A percentile compares a stretch with the other conserved stretches of the same genome.
phyloP scores from a whole-genome alignment of 2,888 invertebrate species.

The Erynnis tages region DNA sequence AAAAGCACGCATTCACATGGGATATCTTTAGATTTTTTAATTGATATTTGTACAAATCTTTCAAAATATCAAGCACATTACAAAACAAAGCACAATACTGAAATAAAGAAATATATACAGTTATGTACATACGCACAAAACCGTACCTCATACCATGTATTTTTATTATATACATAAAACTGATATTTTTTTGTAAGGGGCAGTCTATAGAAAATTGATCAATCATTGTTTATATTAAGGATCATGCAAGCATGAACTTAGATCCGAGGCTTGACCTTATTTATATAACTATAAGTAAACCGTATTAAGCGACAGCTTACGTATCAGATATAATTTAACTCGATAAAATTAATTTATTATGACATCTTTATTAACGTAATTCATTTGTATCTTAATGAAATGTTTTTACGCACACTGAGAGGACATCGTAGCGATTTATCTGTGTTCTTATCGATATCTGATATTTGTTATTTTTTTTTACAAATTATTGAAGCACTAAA shows the following conservation, averaged over 20 bases:
- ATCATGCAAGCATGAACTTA: conserved; percentile 47
- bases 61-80: not conserved
- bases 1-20: too few species aligned
- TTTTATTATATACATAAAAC: not conserved
- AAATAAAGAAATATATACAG: not conserved
- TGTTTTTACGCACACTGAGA: too few species aligned
- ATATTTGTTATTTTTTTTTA: too few species aligned
- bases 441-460: too few species aligned
- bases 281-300: not conserved
- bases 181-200: not conserved
- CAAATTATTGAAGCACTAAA: too few species aligned
- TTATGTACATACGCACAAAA: conserved; percentile 12
- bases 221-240: conserved; percentile 69
- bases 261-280: conserved; percentile 12
- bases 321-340: not conserved
- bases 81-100: not conserved
- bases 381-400: conserved; percentile 28
- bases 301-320: not conserved
- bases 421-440: too few species aligned
- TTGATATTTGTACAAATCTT: too few species aligned
- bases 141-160: not conserved
- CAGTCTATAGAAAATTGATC: not conserved
- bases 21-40: too few species aligned
- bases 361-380: conserved; percentile 42
- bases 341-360: conserved; percentile 20